Evolutionary conservation across 2,113 vertebrate species (phyloP).

Genomic region (Entelurus aequoreus): DNA sequence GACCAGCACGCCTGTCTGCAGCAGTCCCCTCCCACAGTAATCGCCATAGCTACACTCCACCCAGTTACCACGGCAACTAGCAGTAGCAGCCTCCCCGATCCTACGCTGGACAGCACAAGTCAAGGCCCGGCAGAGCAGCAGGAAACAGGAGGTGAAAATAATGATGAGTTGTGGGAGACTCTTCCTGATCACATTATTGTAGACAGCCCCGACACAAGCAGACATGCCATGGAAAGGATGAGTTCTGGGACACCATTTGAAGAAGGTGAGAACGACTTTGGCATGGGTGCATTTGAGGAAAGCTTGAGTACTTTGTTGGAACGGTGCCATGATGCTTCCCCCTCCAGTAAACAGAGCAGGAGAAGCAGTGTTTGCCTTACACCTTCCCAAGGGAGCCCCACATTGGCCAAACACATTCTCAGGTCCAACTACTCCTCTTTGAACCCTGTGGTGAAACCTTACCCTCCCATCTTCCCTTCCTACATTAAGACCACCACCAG

Average conservation of each 20-base stretch:
- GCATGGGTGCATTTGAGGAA: constrained; percentile 60
- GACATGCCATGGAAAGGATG: constrained; percentile 7
- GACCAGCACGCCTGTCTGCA: constrained; percentile 58
- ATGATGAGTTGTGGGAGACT: constrained; percentile 5
- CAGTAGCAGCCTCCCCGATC: constrained; percentile 47
- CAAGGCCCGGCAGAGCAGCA: constrained; percentile 29
- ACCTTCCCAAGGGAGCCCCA: constrained; percentile 66
- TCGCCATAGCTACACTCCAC: constrained; percentile 40
- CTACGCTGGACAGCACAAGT: constrained; percentile 47
- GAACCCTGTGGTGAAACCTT: constrained; percentile 72
- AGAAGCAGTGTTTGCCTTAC: constrained; percentile 51
- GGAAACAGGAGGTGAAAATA: constrained; percentile 13
- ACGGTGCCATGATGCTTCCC: constrained; percentile 10
- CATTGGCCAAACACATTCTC: constrained; percentile 70
- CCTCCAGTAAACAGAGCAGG: constrained; percentile 21
- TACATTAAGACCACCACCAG: constrained; percentile 95
- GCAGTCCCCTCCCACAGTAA: constrained; percentile 29
- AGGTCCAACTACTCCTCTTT: constrained; percentile 48
- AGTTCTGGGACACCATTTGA: constrained; percentile 29
- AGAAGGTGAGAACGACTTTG: constrained; percentile 44
- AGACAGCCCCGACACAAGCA: constrained; percentile 23
- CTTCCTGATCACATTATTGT: neutral
- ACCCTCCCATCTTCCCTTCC: constrained; percentile 81
- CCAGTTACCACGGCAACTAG: constrained; percentile 53
- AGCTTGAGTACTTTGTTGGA: constrained; percentile 35